Base-by-base conservation (phyloP, 2,113 vertebrate genomes). In the rat (Rattus norvegicus) region DNA sequence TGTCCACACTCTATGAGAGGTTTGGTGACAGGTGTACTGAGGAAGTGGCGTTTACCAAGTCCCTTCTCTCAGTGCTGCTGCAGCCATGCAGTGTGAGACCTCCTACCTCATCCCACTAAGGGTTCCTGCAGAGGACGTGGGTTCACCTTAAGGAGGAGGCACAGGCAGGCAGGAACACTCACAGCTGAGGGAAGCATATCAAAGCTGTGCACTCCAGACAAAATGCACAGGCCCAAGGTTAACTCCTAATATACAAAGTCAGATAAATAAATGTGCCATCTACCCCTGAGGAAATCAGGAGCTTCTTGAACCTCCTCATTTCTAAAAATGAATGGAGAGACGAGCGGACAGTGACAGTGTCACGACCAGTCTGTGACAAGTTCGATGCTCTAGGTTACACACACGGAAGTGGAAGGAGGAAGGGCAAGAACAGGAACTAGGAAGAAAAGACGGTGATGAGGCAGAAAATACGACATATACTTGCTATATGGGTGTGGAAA, bases 1-100 rank as follows among this genome's bases (percentile, higher is more conserved):
- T 59, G 28, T 81, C 88, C 56, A 20, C 47, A 1, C 43, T 84
- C 30, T 43, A 11, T 65, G 7, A 69, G 7, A 43, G 43, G 52
- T 14, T 6, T 0, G 14, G 72, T 28, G 28, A 12, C 72, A 47
- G 28, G 8, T 8, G 0, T 19, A 26, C 59, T 0, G 12, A 19
- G 20, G 24, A 73, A 33, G 22, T 0, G 12, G 70, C 26, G 7
- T 56, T 63, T 49, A 65, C 84, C n/a, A 52, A 7, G 39, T 1
- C 65, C 56, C 65, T 85, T 13, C 2, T 28, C 0, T 8, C 24
- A 22, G 39, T 4, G 33, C 59, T 65, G 59, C 16, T 54, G 36
- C 9, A 1, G 36, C 20, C 24, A 5, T 24, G 63, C 19, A 63
- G 26, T 65, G 92, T 24, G 28, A 10, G 59, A 28, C 30, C 2